Evolutionary conservation across 2,113 vertebrate genomes (phyloP).

Genomic region (Bungarus multicinctus): DNA sequence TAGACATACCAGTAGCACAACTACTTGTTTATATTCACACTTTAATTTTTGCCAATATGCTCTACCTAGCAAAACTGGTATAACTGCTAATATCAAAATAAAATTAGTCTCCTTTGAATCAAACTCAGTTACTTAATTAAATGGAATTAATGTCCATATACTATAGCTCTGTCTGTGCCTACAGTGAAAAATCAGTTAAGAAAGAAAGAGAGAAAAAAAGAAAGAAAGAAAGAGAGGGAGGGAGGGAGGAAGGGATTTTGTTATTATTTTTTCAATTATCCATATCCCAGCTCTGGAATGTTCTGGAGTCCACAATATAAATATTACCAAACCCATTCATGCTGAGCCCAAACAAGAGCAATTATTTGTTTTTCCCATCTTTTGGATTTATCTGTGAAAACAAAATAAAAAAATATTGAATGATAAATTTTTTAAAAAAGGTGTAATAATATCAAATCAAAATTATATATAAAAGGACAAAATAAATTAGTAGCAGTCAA

Average conservation of each 20-base stretch:
- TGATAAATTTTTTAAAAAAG: not conserved
- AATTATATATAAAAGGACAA: not conserved
- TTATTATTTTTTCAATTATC: not conserved
- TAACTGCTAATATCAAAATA: not conserved
- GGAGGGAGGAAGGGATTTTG: not conserved
- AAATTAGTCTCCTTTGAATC: not conserved
- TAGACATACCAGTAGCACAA: not conserved
- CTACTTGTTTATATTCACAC: not conserved
- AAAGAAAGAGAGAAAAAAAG: no score
- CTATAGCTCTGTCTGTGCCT: not conserved
- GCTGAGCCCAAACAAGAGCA: not conserved
- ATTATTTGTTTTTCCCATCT: not conserved
- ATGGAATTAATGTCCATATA: not conserved
- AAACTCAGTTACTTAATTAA: not conserved
- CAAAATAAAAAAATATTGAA: not conserved
- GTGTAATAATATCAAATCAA: not conserved
- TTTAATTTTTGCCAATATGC: not conserved
- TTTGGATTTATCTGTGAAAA: not conserved
- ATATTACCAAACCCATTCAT: not conserved
- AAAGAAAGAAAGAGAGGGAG: no score
- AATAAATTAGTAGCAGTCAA: not conserved
- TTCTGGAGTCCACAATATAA: not conserved
- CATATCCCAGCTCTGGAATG: not conserved
- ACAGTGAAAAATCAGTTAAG: not conserved
- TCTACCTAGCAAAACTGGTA: not conserved